A percentile compares a stretch with the other conserved stretches of the same genome.
These are phyloP conservation scores for Pitta sordida DNA, from an alignment of 2,113 vertebrate species.

Conservation along the genomic window DNA sequence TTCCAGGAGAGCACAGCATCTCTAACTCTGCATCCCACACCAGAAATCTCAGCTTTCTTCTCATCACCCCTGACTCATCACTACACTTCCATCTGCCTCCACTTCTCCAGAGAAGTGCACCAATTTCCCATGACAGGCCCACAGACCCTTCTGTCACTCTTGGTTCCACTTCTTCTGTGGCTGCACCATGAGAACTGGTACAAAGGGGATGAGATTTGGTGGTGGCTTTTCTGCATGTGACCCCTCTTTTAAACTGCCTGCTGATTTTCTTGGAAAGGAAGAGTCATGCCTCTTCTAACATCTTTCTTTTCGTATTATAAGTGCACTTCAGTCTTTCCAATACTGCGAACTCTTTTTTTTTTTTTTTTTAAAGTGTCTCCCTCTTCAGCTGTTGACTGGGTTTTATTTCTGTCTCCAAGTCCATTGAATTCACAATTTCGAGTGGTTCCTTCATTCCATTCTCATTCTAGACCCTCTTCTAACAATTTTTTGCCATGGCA, in stretches of 20 bases:
- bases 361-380: not conserved
- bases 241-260: not conserved
- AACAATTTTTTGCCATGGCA: not conserved
- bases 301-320: not conserved
- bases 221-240: not conserved
- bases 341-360: fast-evolving
- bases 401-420: not conserved
- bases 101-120: not conserved
- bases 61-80: not conserved
- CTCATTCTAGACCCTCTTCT: not conserved
- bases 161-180: not conserved
- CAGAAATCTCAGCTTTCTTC: not conserved
- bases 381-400: not conserved
- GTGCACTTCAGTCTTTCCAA: not conserved
- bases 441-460: not conserved
- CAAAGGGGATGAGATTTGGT: not conserved
- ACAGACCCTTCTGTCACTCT: not conserved
- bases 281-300: not conserved
- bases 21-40: not conserved
- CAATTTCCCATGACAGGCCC: not conserved
- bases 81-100: not conserved
- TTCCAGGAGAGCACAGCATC: not conserved
- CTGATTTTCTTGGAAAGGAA: not conserved
- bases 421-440: not conserved
- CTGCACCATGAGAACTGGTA: not conserved